phyloP scores from a whole-genome alignment of 1,140 invertebrate genomes.

The Drosophila arizonae region DNA sequence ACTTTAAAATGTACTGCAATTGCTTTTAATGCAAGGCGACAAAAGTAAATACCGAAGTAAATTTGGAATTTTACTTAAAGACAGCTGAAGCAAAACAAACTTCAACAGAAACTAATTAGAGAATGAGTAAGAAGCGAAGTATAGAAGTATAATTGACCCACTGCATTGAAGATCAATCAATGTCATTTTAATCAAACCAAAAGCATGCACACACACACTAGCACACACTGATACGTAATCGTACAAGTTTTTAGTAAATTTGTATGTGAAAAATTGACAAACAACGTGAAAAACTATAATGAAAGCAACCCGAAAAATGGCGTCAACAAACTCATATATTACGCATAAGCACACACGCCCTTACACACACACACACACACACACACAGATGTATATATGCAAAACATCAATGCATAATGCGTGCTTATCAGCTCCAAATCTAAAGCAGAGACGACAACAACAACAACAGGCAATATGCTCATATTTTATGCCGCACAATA shows the following conservation, averaged over 20 bases:
- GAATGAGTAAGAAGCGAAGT: too few relatives aligned
- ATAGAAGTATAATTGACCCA: too few relatives aligned
- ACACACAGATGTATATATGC: slow-evolving; percentile 14
- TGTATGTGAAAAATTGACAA: slow-evolving; percentile 25
- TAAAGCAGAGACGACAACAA: slow-evolving; percentile 39
- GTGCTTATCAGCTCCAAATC: slow-evolving; percentile 65
- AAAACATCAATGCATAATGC: slow-evolving; percentile 52
- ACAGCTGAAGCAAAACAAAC: neutral
- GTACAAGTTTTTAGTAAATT: slow-evolving; percentile 3
- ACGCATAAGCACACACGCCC: slow-evolving; percentile 28
- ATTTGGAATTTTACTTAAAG: neutral
- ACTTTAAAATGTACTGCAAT: too few relatives aligned
- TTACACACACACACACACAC: slow-evolving; percentile 8
- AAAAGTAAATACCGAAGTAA: too few relatives aligned
- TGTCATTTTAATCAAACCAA: slow-evolving; percentile 36
- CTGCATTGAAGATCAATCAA: slow-evolving; percentile 25
- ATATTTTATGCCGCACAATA: slow-evolving; percentile 48
- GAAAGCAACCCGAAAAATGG: slow-evolving; percentile 33
- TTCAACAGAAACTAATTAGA: neutral
- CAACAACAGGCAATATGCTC: slow-evolving; percentile 32
- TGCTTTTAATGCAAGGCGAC: too few relatives aligned
- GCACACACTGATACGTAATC: neutral
- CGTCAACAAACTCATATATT: slow-evolving; percentile 60
- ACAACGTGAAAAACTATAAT: slow-evolving; percentile 53
- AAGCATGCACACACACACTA: neutral